A percentile compares a stretch with the other conserved stretches of the same genome.
These are phyloP conservation scores for Melanotus villosus DNA, from an alignment of 2,888 invertebrate species.

Conservation along the genomic window DNA sequence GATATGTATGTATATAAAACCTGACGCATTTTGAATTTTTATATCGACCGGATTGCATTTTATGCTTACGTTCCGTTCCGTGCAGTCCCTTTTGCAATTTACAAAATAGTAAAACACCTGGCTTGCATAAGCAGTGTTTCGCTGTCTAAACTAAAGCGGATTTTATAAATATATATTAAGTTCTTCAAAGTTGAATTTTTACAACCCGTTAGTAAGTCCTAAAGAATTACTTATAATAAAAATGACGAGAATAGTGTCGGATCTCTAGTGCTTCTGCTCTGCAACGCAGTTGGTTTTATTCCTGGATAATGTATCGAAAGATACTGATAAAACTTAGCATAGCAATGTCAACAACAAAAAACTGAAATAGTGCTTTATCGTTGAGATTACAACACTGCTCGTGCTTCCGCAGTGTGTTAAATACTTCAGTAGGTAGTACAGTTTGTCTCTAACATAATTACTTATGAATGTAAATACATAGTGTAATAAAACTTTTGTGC, in stretches of 20 bases:
- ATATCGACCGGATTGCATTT: constrained; percentile 66
- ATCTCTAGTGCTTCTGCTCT: not conserved
- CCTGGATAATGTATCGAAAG: constrained; percentile 12
- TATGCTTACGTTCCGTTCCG: constrained; percentile 57
- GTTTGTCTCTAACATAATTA: constrained; percentile 58
- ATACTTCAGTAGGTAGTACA: constrained; percentile 55
- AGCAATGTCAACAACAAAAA: constrained; percentile 24
- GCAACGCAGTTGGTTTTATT: constrained; percentile 18
- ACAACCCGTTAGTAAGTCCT: not conserved
- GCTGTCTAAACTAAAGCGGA: constrained; percentile 34
- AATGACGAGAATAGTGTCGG: not conserved
- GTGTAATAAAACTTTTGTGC: constrained; percentile 58
- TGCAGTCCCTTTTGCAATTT: constrained; percentile 51
- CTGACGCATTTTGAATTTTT: constrained; percentile 66
- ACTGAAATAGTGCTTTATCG: constrained; percentile 36
- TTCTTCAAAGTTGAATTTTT: constrained; percentile 3
- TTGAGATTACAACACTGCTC: constrained; percentile 52
- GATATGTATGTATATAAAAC: constrained; percentile 67
- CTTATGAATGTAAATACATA: constrained; percentile 61
- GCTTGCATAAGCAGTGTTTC: constrained; percentile 46
- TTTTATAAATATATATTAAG: constrained; percentile 11
- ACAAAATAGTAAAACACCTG: constrained; percentile 36
- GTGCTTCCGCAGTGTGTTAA: constrained; percentile 57
- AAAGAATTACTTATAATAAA: not conserved
- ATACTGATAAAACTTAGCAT: constrained; percentile 11